Percentiles rank a stretch among this genome's conserved stretches.
phyloP scores from a whole-genome alignment of 2,797 vertebrate genomes.

The Pipistrellus pipistrellus region DNA sequence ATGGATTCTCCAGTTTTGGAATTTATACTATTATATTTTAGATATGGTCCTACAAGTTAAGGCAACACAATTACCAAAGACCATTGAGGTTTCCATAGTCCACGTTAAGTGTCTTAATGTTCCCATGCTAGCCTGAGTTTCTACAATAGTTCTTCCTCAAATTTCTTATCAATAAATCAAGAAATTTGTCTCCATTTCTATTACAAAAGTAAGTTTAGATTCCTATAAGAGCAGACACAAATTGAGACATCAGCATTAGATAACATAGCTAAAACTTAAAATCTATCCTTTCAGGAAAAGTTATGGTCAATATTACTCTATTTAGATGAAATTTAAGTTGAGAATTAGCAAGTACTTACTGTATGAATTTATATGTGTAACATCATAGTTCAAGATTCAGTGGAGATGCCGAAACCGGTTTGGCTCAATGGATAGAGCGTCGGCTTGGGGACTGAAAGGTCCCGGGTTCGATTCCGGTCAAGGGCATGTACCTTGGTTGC shows the following conservation, averaged over 20 bases:
- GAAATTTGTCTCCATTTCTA: constrained; percentile 42
- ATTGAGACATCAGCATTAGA: constrained; percentile 30
- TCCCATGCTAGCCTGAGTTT: constrained; percentile 33
- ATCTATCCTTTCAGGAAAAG: constrained; percentile 31
- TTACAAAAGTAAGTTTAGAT: constrained; percentile 53
- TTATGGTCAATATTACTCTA: not conserved
- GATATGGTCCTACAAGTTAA: constrained; percentile 32
- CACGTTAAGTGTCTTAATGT: constrained; percentile 49
- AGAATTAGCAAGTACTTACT: not conserved
- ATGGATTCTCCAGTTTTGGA: not conserved
- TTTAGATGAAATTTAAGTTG: constrained; percentile 35
- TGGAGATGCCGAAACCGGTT: too few relatives aligned
- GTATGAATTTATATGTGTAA: not conserved
- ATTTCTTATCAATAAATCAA: constrained; percentile 47
- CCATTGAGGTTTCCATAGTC: constrained; percentile 6
- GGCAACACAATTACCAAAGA: constrained; percentile 36
- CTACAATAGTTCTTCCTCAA: constrained; percentile 56
- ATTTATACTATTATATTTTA: constrained; percentile 61
- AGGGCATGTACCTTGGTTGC: too few relatives aligned
- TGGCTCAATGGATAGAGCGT: too few relatives aligned
- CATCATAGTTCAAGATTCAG: not conserved
- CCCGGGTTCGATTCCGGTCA: too few relatives aligned
- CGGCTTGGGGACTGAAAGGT: too few relatives aligned
- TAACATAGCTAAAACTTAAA: constrained; percentile 55
- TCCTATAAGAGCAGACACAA: constrained; percentile 3